phyloP scores from a whole-genome alignment of 2,113 vertebrate species.

The Aegotheles bennettii region DNA sequence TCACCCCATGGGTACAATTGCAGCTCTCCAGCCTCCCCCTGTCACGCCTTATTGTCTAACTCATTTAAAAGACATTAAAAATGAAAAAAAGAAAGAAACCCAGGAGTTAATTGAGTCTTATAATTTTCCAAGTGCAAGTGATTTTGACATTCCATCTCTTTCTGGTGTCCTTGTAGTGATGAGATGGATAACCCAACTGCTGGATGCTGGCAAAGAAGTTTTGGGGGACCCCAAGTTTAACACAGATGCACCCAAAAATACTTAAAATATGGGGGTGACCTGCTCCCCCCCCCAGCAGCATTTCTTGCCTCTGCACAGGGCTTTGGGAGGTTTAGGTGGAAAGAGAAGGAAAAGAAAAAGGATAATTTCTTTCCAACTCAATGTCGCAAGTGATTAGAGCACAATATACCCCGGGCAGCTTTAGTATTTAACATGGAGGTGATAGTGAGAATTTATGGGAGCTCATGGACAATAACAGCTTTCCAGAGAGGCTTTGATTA shows the following conservation, averaged over 20 bases:
- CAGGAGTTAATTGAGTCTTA: slow-evolving; percentile 38
- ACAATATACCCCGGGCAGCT: background rate
- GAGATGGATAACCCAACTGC: background rate
- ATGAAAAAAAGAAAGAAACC: background rate
- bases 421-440: slow-evolving; percentile 25
- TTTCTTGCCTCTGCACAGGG: fast-evolving
- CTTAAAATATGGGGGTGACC: background rate
- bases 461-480: slow-evolving; percentile 29
- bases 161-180: background rate
- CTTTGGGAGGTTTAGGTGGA: fast-evolving
- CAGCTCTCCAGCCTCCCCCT: background rate
- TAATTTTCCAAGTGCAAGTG: background rate
- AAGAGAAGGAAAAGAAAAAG: background rate
- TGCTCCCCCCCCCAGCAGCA: fast-evolving
- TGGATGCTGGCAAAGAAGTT: background rate
- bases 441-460: slow-evolving; percentile 36
- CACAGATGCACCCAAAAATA: background rate
- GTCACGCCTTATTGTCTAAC: background rate
- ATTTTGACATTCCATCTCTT: background rate
- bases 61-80: slow-evolving; percentile 46
- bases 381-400: slow-evolving; percentile 7
- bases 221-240: background rate
- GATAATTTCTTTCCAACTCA: slow-evolving; percentile 9
- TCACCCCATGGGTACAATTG: background rate
- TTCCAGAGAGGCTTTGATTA: slow-evolving; percentile 43